Conservation (phyloP, 2,888 invertebrate genomes). For the Ellobium chinense region DNA sequence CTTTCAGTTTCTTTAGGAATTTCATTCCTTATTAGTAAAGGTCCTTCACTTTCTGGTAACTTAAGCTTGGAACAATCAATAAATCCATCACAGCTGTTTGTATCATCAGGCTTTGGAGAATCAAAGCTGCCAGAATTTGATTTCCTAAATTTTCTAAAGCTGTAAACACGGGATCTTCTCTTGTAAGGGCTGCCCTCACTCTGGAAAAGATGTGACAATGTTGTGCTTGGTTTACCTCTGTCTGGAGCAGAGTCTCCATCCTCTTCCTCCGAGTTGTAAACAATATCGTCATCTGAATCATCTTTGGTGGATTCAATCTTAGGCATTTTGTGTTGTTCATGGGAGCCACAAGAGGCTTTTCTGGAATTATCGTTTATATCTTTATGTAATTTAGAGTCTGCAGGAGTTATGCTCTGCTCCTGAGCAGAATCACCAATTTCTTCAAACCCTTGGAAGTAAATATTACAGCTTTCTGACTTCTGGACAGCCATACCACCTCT, state of each 20-base stretch:
- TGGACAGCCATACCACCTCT: neutral
- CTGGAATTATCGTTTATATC: too few species aligned
- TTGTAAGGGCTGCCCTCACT: neutral
- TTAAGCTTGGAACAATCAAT: neutral
- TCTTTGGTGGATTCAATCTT: neutral
- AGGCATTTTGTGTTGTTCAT: neutral
- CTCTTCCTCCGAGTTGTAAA: constrained; percentile 34
- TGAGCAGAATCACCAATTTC: too few species aligned
- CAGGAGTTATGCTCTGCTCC: too few species aligned
- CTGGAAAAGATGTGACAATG: neutral
- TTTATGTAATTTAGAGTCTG: too few species aligned
- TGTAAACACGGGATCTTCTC: constrained; percentile 32
- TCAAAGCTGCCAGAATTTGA: constrained; percentile 14
- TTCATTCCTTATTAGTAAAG: too few species aligned
- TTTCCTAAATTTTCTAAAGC: constrained; percentile 13
- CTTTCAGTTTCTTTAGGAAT: too few species aligned
- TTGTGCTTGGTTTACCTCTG: neutral
- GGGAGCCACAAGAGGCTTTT: neutral
- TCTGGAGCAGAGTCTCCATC: neutral
- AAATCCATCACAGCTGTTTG: constrained; percentile 15
- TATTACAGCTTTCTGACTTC: too few species aligned
- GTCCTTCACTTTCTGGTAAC: neutral
- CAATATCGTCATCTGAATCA: constrained; percentile 29
- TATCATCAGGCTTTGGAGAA: neutral
- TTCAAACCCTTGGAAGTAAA: too few species aligned